Conservation (phyloP, 2,888 invertebrate genomes). For the Ectemnius cavifrons region DNA sequence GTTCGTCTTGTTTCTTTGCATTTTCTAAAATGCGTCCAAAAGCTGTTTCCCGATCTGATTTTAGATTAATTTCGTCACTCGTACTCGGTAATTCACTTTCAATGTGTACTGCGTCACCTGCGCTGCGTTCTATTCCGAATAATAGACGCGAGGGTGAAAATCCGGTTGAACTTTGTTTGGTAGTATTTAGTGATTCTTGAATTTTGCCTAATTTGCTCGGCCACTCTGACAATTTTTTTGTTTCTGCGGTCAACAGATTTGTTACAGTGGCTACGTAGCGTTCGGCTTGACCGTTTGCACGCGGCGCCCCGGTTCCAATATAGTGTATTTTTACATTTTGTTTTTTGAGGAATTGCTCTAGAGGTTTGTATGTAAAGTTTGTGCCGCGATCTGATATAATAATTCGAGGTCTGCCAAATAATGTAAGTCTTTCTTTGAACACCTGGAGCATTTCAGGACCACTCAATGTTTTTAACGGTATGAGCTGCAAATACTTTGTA, state of each 20-base stretch:
- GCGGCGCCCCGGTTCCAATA: slow-evolving; percentile 15
- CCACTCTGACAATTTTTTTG: slow-evolving; percentile 8
- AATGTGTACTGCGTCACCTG: background rate
- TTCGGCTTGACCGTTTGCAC: slow-evolving; percentile 1
- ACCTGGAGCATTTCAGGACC: no score
- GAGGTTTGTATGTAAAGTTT: slow-evolving; percentile 13
- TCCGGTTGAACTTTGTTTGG: slow-evolving; percentile 11
- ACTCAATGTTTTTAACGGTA: no score
- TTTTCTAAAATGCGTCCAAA: background rate
- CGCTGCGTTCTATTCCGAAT: slow-evolving; percentile 5
- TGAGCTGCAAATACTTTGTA: no score
- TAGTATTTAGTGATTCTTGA: slow-evolving; percentile 6
- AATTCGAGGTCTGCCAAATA: slow-evolving; percentile 8
- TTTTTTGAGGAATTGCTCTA: slow-evolving; percentile 7
- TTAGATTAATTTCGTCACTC: background rate
- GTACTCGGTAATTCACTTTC: slow-evolving; percentile 7
- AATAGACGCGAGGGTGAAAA: slow-evolving; percentile 14
- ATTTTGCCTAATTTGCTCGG: slow-evolving; percentile 15
- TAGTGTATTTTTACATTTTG: slow-evolving; percentile 2
- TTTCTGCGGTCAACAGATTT: background rate
- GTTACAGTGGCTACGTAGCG: slow-evolving; percentile 5
- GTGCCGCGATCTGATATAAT: slow-evolving; percentile 6
- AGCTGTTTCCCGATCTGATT: background rate
- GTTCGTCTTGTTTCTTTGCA: background rate
- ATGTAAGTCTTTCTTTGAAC: no score